phyloP scores from a whole-genome alignment of 2,797 vertebrate genomes.

The Dryobates pubescens region DNA sequence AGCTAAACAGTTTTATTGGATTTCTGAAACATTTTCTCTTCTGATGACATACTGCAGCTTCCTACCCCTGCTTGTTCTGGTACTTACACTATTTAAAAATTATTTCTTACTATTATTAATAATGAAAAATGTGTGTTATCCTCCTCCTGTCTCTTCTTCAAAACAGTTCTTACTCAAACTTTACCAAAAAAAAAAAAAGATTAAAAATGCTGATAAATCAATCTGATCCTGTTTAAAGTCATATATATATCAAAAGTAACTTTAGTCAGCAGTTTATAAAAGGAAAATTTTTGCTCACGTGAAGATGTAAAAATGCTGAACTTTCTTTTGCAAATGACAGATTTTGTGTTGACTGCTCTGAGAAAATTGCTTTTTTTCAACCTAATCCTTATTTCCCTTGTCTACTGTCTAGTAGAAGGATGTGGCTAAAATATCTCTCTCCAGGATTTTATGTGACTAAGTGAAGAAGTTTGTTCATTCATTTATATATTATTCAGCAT shows the following conservation, averaged over 20 bases:
- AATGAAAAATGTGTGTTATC: background rate
- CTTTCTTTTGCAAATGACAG: background rate
- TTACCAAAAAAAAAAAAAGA: accelerated
- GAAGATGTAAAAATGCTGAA: background rate
- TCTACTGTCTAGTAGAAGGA: background rate
- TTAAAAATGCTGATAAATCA: background rate
- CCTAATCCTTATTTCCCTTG: background rate
- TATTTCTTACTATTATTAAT: background rate
- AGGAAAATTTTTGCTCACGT: background rate
- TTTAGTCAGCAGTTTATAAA: background rate
- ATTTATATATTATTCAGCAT: background rate
- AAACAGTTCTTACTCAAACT: background rate
- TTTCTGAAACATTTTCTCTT: background rate
- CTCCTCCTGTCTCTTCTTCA: background rate
- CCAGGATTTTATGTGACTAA: slow-evolving; percentile 3
- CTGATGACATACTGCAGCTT: background rate
- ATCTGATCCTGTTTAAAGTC: background rate
- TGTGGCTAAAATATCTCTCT: background rate
- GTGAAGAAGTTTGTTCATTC: background rate
- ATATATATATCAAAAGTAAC: background rate
- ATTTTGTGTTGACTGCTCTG: background rate
- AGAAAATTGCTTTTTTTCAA: background rate
- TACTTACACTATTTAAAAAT: background rate
- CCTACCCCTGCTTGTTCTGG: background rate
- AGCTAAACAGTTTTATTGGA: background rate